Percentiles rank a stretch among this genome's conserved stretches.
Evolutionary conservation across 2,113 vertebrate genomes (phyloP).

Genomic region (Saccopteryx leptura): DNA sequence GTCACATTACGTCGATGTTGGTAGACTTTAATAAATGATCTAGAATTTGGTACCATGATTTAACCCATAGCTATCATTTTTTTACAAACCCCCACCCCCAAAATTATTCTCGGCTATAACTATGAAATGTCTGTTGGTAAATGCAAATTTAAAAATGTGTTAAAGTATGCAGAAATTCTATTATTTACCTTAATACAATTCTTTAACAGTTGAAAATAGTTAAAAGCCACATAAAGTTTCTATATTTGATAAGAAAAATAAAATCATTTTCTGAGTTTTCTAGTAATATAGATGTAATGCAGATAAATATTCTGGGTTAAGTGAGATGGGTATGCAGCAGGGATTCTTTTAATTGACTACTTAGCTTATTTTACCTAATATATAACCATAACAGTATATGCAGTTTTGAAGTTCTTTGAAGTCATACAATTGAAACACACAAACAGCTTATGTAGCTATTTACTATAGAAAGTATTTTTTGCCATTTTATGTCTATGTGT

Average conservation of each 20-base stretch:
- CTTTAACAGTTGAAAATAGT: not conserved
- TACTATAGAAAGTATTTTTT: not conserved
- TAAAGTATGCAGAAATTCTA: not conserved
- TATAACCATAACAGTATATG: not conserved
- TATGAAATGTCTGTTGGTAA: conserved; percentile 11
- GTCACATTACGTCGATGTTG: not conserved
- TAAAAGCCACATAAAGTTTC: not conserved
- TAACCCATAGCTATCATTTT: not conserved
- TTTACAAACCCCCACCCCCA: not conserved
- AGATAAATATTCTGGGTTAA: not conserved
- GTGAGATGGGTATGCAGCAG: not conserved
- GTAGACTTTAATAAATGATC: not conserved
- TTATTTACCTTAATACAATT: not conserved
- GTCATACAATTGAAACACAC: not conserved
- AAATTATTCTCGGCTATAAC: not conserved
- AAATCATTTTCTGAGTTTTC: conserved; percentile 20
- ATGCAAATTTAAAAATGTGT: conserved; percentile 10
- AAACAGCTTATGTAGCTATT: not conserved
- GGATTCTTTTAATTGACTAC: not conserved
- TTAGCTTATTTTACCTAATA: not conserved
- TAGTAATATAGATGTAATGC: not conserved
- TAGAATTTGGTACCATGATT: not conserved
- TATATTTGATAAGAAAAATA: not conserved
- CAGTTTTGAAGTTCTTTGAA: not conserved
- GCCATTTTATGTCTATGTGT: not conserved